Evolutionary conservation across 2,888 invertebrate genomes (phyloP).

Genomic region (Netelia melanura): DNA sequence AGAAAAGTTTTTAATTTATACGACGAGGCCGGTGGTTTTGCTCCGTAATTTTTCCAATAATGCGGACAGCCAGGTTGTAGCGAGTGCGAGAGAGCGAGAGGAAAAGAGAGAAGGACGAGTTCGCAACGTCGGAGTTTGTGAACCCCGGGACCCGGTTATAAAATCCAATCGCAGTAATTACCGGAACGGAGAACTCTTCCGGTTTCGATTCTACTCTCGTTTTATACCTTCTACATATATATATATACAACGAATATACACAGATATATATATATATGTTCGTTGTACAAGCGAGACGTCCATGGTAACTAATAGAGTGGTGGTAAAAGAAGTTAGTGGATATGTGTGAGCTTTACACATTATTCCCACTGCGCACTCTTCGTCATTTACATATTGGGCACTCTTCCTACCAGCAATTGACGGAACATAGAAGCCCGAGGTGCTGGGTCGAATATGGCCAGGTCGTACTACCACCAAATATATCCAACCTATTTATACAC

Average conservation of each 20-base stretch:
- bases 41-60: slow-evolving; percentile 67
- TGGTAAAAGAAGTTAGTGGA: slow-evolving; percentile 11
- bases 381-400: slow-evolving; percentile 55
- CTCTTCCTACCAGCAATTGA: slow-evolving; percentile 37
- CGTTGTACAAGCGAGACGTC: neutral
- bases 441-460: slow-evolving; percentile 16
- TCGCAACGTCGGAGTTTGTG: slow-evolving; percentile 61
- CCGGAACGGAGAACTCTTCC: slow-evolving; percentile 62
- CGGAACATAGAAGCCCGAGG: slow-evolving; percentile 32
- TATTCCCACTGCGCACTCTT: slow-evolving; percentile 46
- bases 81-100: slow-evolving; percentile 49
- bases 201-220: slow-evolving; percentile 51
- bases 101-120: slow-evolving; percentile 37
- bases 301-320: slow-evolving; percentile 4
- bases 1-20: slow-evolving; percentile 68
- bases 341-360: slow-evolving; percentile 31
- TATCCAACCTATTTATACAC: neutral
- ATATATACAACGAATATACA: neutral
- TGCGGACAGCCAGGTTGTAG: slow-evolving; percentile 46
- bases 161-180: slow-evolving; percentile 69
- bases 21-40: slow-evolving; percentile 64
- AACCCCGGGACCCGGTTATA: slow-evolving; percentile 70
- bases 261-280: neutral
- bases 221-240: slow-evolving; percentile 2
- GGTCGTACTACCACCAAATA: too few relatives aligned